Base-by-base conservation (phyloP, 2,888 invertebrate species). In the Thymelicus lineola region DNA sequence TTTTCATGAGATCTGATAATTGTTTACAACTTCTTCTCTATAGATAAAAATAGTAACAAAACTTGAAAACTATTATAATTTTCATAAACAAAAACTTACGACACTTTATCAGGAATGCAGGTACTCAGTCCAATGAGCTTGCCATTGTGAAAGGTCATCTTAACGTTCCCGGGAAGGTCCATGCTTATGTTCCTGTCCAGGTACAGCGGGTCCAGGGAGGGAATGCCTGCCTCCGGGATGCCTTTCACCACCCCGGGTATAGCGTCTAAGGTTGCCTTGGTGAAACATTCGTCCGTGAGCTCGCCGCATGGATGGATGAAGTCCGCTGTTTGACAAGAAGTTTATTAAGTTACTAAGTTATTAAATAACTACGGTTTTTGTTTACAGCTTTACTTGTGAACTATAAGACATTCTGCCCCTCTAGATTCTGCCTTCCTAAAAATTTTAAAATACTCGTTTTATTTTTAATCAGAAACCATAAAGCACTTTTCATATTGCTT, bases 121-220 rank as follows among this genome's bases (percentile, higher is more conserved):
- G 87, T 86, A 61, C 91, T 87, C 4, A 93, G 73, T 1, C 93
- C 93, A 7, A 81, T 79, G 12, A 93, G 79, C 74, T 86, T 89
- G 0, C 92, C 92, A 63, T 93, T 90, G 65, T 92, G 91, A 80
- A 93, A 93, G 35, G 92, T 92, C 90, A 93, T 89, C 78, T 86
- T 89, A 59, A 93, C 79, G 70, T 92, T 91, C 7, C 93, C 93
- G 0, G 93, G 93, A 0, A 93, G 82, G 6, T 85, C 82, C 78
- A 93, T 91, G 59, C 90, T 91, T 73, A 93, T 89, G 76, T 93
- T 92, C 73, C 77, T 86, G 50, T 92, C 92, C 75, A 93, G 80
- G 73, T 82, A 74, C 1, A 93, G 73, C 0, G 93, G 93, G 65
- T 93, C 93, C 17, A 93, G 77, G 0, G 90, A 71, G 0, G 93